These are phyloP conservation scores for Mylabris phalerata DNA, from an alignment of 1,140 invertebrate species.

Conservation along the genomic window DNA sequence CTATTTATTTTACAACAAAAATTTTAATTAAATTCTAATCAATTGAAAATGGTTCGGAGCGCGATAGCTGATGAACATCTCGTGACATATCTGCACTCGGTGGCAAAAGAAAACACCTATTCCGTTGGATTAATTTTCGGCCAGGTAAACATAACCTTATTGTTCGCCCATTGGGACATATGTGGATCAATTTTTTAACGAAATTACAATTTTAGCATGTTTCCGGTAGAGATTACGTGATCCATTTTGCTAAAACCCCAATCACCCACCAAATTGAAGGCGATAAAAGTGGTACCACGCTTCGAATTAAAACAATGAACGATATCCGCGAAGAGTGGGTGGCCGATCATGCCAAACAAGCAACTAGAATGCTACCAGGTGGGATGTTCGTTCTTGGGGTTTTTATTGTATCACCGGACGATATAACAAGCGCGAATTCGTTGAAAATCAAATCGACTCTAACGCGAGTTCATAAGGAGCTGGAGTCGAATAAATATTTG, in stretches of 20 bases:
- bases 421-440: constrained; percentile 51
- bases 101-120: constrained; percentile 46
- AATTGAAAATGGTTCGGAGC: constrained; percentile 44
- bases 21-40: too few species aligned
- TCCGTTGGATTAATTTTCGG: constrained; percentile 61
- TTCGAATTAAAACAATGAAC: constrained; percentile 22
- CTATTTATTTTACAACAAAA: too few species aligned
- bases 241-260: constrained; percentile 65
- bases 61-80: constrained; percentile 44
- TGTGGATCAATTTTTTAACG: constrained; percentile 7
- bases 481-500: constrained; percentile 50
- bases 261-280: constrained; percentile 38
- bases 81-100: constrained; percentile 43
- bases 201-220: constrained; percentile 45
- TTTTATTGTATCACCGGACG: constrained; percentile 54
- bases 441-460: constrained; percentile 52
- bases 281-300: constrained; percentile 35
- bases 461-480: constrained; percentile 48
- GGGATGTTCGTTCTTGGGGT: constrained; percentile 67
- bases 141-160: constrained; percentile 47
- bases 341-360: constrained; percentile 63
- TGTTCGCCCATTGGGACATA: constrained; percentile 25
- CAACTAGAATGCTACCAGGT: constrained; percentile 75
- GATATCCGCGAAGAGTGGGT: constrained; percentile 55
- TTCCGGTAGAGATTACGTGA: constrained; percentile 58